Conservation (phyloP, 2,113 vertebrate genomes). For the Trichechus manatus region DNA sequence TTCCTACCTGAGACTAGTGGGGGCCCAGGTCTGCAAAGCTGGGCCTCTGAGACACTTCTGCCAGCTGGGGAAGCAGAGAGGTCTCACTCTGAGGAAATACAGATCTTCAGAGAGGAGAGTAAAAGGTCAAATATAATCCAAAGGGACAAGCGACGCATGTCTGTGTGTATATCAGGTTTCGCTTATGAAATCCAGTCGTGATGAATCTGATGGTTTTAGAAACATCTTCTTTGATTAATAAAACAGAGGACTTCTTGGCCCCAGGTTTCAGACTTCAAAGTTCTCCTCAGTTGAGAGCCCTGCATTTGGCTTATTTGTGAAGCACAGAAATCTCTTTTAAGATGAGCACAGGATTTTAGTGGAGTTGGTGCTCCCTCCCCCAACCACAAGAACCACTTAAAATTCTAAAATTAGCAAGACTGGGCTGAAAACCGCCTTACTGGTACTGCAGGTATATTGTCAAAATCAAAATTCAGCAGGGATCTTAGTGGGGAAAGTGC, state of each 20-base stretch:
- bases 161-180: constrained; percentile 87
- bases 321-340: constrained; percentile 82
- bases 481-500: not conserved
- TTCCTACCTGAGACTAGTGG: not conserved
- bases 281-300: constrained; percentile 83
- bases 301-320: constrained; percentile 81
- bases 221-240: constrained; percentile 90
- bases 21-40: not conserved
- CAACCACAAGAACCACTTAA: not conserved
- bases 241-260: constrained; percentile 85
- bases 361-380: not conserved
- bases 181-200: constrained; percentile 87
- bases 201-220: constrained; percentile 89
- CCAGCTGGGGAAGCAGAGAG: constrained; percentile 72
- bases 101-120: constrained; percentile 84
- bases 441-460: not conserved
- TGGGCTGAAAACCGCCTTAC: not conserved
- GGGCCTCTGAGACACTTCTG: constrained; percentile 46
- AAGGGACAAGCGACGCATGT: constrained; percentile 85
- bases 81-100: constrained; percentile 82
- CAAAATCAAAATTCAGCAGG: not conserved
- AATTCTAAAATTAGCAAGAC: not conserved
- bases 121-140: constrained; percentile 87
- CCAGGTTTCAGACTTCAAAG: constrained; percentile 86
- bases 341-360: constrained; percentile 73